These are phyloP conservation scores for Mystacornis crossleyi DNA, from an alignment of 2,113 vertebrate species.

Conservation along the genomic window DNA sequence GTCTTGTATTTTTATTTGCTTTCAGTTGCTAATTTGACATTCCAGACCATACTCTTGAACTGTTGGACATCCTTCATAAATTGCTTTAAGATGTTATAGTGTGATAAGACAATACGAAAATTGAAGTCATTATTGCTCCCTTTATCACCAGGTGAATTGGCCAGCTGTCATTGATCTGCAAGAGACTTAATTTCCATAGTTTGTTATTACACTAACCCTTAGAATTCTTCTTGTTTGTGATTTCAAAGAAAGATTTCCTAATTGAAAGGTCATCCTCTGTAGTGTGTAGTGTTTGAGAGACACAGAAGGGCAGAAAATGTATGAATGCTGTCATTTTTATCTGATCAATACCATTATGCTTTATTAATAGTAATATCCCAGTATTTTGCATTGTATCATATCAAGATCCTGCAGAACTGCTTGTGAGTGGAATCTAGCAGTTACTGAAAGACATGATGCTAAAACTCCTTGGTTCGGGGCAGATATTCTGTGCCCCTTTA, in stretches of 20 bases:
- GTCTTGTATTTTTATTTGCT: not conserved
- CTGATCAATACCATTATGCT: not conserved
- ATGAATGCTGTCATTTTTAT: not conserved
- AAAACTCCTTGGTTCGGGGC: not conserved
- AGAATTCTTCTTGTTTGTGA: constrained; percentile 1
- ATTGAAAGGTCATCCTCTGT: not conserved
- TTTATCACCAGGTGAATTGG: not conserved
- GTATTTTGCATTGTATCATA: not conserved
- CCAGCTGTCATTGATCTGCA: constrained; percentile 39
- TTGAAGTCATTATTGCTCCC: constrained; percentile 16
- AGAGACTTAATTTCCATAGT: constrained; percentile 16
- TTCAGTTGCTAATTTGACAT: constrained; percentile 4
- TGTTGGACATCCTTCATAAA: constrained; percentile 9
- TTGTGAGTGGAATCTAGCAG: not conserved
- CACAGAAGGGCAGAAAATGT: not conserved
- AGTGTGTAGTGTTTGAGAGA: not conserved
- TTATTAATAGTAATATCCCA: not conserved
- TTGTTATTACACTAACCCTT: constrained; percentile 23
- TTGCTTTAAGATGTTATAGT: constrained; percentile 40
- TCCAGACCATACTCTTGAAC: not conserved
- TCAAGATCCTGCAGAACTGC: not conserved
- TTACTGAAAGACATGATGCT: not conserved
- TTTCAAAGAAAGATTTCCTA: not conserved
- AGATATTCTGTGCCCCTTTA: not conserved
- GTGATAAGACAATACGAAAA: constrained; percentile 41